phyloP scores from a whole-genome alignment of 2,113 vertebrate species.

The Nycticorax nycticorax region DNA sequence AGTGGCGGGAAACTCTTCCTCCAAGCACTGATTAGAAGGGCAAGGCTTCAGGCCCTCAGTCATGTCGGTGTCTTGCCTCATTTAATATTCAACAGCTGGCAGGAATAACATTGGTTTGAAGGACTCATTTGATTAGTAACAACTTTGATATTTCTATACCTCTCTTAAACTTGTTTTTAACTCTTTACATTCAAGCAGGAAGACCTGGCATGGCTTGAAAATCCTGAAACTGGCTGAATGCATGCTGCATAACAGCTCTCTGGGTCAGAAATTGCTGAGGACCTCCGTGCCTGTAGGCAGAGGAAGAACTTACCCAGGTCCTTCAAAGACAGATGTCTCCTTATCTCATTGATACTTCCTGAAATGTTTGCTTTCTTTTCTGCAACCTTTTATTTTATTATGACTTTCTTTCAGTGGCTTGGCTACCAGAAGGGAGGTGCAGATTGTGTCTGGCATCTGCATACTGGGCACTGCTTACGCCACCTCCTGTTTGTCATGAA shows the following conservation, averaged over 20 bases:
- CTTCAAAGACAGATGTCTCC: not conserved
- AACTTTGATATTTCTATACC: conserved; percentile 11
- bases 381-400: not conserved
- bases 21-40: conserved; percentile 28
- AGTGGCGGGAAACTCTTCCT: conserved; percentile 26
- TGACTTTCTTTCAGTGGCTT: not conserved
- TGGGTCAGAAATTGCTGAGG: not conserved
- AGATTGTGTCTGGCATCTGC: not conserved
- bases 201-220: not conserved
- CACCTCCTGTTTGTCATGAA: not conserved
- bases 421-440: not conserved
- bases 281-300: accelerated
- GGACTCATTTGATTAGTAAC: conserved; percentile 10
- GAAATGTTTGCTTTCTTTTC: not conserved
- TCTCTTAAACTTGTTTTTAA: not conserved
- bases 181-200: not conserved
- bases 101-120: not conserved
- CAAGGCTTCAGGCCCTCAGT: conserved; percentile 9
- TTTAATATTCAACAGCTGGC: conserved; percentile 27
- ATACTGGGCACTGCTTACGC: accelerated
- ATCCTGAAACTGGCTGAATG: not conserved
- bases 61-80: not conserved
- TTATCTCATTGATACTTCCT: not conserved
- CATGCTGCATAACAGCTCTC: not conserved
- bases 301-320: not conserved